A percentile compares a stretch with the other conserved stretches of the same genome.
Conservation (phyloP, 2,797 vertebrate genomes). For the Aselliscus stoliczkanus region DNA sequence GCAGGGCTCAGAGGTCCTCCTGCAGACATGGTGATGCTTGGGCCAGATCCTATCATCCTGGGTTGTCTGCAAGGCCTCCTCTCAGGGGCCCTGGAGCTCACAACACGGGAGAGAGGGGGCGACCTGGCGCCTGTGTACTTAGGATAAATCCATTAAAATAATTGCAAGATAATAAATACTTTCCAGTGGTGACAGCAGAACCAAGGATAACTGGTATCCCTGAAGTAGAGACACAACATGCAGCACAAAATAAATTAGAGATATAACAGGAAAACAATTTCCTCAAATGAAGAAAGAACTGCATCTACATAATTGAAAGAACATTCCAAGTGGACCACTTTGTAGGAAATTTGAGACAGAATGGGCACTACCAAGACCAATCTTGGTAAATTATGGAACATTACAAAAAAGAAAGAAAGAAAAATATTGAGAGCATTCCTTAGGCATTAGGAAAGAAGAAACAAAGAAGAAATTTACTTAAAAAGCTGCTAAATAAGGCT, state of each 20-base stretch:
- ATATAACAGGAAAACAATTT: background rate
- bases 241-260: background rate
- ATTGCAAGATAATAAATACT: background rate
- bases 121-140: background rate
- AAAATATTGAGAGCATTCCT: background rate
- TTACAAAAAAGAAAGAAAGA: background rate
- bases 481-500: conserved; percentile 9
- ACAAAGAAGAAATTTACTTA: background rate
- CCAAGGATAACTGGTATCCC: background rate
- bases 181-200: background rate
- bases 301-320: background rate
- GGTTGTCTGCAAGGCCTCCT: background rate
- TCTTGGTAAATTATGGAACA: background rate
- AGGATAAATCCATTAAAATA: conserved; percentile 20
- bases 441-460: conserved; percentile 4
- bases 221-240: background rate
- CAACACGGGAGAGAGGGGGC: background rate
- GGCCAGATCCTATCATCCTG: background rate
- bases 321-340: background rate
- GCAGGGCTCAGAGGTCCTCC: fast-evolving
- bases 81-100: background rate
- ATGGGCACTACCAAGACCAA: background rate
- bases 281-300: conserved; percentile 11
- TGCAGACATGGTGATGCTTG: background rate
- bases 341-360: background rate